Conservation (phyloP, 2,797 vertebrate species). For the Podargus strigoides region DNA sequence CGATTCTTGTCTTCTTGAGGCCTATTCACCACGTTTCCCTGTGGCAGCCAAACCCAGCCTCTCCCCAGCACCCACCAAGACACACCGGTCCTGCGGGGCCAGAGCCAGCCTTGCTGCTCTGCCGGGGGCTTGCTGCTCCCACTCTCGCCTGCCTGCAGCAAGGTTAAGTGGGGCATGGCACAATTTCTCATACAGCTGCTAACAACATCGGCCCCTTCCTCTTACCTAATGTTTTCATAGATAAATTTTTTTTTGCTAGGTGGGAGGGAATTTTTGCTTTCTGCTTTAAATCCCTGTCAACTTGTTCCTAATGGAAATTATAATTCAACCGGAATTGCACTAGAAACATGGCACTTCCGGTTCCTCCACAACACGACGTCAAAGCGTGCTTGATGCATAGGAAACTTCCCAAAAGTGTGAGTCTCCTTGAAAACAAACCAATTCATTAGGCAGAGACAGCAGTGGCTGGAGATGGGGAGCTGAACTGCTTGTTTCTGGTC, state of each 20-base stretch:
- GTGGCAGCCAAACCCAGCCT: not conserved
- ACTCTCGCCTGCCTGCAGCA: not conserved
- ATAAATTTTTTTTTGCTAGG: not conserved
- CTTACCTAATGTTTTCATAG: not conserved
- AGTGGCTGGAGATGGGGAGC: not conserved
- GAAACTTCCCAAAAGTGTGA: not conserved
- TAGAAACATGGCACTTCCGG: not conserved
- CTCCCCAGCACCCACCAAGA: not conserved
- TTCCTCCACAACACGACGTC: accelerated
- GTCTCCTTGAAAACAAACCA: not conserved
- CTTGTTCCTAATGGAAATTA: not conserved
- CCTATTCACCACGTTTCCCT: not conserved
- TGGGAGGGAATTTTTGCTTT: not conserved
- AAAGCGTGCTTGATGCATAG: not conserved
- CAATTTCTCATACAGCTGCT: not conserved
- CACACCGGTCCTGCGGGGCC: not conserved
- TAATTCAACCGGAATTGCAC: not conserved
- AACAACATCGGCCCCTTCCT: not conserved
- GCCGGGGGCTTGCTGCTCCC: not conserved
- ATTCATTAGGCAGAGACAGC: not conserved
- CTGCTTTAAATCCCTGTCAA: not conserved
- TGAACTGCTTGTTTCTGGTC: not conserved
- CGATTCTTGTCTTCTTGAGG: not conserved
- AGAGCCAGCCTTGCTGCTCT: not conserved
- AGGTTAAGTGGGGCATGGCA: constrained; percentile 14